Evolutionary conservation across 2,113 vertebrate genomes (phyloP).

Genomic region (Vulpes ferrilata): DNA sequence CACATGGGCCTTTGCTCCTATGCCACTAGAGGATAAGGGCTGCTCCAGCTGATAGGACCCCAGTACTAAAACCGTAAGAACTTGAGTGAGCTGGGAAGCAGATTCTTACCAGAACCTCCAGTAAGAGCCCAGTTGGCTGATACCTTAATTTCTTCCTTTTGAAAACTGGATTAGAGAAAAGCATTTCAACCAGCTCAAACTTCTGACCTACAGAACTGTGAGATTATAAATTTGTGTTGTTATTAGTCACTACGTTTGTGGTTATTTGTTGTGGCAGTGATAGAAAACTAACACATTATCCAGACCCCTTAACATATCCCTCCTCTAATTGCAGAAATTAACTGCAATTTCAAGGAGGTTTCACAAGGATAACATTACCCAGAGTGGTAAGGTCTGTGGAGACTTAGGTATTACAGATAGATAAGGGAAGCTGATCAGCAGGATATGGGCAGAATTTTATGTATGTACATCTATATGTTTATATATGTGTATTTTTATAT

Average conservation of each 20-base stretch:
- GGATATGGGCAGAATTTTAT: not conserved
- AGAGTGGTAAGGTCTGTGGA: not conserved
- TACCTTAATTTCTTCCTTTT: not conserved
- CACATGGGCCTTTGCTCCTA: no score
- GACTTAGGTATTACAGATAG: not conserved
- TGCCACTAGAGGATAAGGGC: not conserved
- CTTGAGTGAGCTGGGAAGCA: not conserved
- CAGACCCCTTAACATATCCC: not conserved
- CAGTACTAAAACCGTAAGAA: not conserved
- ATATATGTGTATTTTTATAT: not conserved
- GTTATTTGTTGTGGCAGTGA: not conserved
- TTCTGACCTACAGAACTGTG: not conserved
- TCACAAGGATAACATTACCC: not conserved
- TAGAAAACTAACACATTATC: not conserved
- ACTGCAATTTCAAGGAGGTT: not conserved
- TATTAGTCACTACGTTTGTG: not conserved
- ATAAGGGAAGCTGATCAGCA: not conserved
- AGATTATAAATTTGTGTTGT: not conserved
- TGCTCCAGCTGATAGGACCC: not conserved
- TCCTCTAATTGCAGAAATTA: not conserved
- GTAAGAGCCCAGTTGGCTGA: not conserved
- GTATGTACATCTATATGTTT: not conserved
- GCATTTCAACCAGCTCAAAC: not conserved
- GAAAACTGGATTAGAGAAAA: slow-evolving; percentile 2
- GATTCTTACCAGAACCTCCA: not conserved